Conservation (phyloP, 2,797 vertebrate genomes). For the Sebastes paucispinis region DNA sequence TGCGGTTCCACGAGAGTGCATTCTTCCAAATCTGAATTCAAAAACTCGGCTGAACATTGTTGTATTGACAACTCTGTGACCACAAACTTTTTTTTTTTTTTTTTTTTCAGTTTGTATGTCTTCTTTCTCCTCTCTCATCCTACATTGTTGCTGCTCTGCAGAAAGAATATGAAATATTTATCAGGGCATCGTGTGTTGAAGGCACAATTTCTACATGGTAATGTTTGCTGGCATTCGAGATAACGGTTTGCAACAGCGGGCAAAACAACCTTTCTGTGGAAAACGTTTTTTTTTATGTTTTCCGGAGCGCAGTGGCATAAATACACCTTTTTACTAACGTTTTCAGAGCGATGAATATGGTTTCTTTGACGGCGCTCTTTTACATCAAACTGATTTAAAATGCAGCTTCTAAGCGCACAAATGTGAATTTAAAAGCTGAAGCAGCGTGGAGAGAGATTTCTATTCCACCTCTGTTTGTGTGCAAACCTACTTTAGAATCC, state of each 20-base stretch:
- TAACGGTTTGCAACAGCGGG: slow-evolving; percentile 64
- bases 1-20: slow-evolving; percentile 33
- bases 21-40: slow-evolving; percentile 46
- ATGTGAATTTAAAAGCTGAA: slow-evolving; percentile 59
- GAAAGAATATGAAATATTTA: slow-evolving; percentile 84
- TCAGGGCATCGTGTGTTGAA: slow-evolving; percentile 75
- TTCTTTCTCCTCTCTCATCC: slow-evolving; percentile 60
- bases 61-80: slow-evolving; percentile 71
- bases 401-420: slow-evolving; percentile 54
- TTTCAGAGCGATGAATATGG: slow-evolving; percentile 49
- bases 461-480: slow-evolving; percentile 56
- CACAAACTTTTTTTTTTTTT: slow-evolving; percentile 55
- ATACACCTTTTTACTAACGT: slow-evolving; percentile 59
- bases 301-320: slow-evolving; percentile 46
- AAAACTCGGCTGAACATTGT: slow-evolving; percentile 56
- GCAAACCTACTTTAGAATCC: slow-evolving; percentile 57
- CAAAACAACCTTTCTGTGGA: slow-evolving; percentile 68
- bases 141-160: slow-evolving; percentile 67
- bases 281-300: slow-evolving; percentile 58
- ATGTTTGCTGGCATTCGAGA: slow-evolving; percentile 70
- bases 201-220: slow-evolving; percentile 70
- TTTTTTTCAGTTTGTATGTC: slow-evolving; percentile 53
- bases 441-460: slow-evolving; percentile 36
- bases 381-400: slow-evolving; percentile 67
- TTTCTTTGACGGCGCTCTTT: slow-evolving; percentile 54